These are phyloP conservation scores for Drosophila novamexicana DNA, from an alignment of 1,140 invertebrate species.

Conservation along the genomic window DNA sequence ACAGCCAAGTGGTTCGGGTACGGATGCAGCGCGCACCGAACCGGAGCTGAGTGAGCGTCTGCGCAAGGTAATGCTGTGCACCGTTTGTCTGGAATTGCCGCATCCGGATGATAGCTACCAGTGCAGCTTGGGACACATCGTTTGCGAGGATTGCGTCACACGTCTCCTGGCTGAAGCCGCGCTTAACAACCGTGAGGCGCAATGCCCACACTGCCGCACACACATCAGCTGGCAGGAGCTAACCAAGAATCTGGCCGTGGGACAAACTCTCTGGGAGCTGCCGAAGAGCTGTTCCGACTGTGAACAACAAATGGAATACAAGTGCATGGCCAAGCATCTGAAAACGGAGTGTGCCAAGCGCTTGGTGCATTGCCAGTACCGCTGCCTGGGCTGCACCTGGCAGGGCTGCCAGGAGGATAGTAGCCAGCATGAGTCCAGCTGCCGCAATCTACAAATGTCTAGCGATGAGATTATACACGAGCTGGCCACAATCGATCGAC, in stretches of 20 bases:
- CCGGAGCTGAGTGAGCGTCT: slow-evolving; percentile 24
- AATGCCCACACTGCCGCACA: slow-evolving; percentile 39
- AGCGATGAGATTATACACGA: background rate
- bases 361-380: slow-evolving; percentile 21
- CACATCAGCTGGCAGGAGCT: slow-evolving; percentile 32
- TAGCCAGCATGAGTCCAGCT: slow-evolving; percentile 5
- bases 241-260: slow-evolving; percentile 20
- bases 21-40: background rate
- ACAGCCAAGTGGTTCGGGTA: background rate
- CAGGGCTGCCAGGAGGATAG: background rate
- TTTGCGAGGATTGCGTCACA: slow-evolving; percentile 44
- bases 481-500: background rate
- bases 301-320: slow-evolving; percentile 3
- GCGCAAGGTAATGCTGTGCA: slow-evolving; percentile 39
- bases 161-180: slow-evolving; percentile 30
- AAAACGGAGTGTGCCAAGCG: slow-evolving; percentile 22
- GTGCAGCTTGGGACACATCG: slow-evolving; percentile 38
- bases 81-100: slow-evolving; percentile 42
- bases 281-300: slow-evolving; percentile 24
- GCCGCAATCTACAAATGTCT: background rate
- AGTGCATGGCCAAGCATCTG: slow-evolving; percentile 2
- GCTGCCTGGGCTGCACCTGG: slow-evolving; percentile 38
- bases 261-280: slow-evolving; percentile 29
- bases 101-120: slow-evolving; percentile 40
- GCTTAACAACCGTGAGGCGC: background rate